Evolutionary conservation across 2,113 vertebrate species (phyloP).

Genomic region (Aplodontia rufa): DNA sequence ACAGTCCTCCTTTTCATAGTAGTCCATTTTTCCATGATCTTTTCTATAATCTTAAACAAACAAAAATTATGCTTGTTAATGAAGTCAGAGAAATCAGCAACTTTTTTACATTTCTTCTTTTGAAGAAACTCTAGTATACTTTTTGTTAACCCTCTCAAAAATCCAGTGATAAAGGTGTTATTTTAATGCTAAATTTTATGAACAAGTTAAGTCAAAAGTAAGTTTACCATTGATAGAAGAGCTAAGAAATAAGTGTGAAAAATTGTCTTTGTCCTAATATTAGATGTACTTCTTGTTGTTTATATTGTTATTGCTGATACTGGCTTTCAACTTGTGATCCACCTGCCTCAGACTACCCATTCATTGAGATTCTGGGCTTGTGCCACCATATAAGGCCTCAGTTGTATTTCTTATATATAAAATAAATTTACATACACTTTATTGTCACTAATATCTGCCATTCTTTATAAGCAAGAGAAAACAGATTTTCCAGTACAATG

Average conservation of each 20-base stretch:
- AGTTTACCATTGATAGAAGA: neutral
- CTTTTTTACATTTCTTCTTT: neutral
- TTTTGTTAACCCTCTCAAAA: neutral
- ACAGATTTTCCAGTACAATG: neutral
- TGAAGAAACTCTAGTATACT: neutral
- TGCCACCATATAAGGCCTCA: too few relatives aligned
- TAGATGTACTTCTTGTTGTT: neutral
- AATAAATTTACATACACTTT: neutral
- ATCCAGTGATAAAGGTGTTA: neutral
- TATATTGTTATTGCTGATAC: neutral
- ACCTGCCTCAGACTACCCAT: too few relatives aligned
- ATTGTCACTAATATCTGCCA: neutral
- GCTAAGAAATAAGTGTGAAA: neutral
- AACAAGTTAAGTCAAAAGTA: neutral
- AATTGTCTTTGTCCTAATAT: neutral
- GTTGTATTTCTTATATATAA: neutral
- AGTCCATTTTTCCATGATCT: neutral
- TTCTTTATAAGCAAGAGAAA: neutral
- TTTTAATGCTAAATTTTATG: neutral
- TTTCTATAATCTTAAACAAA: neutral
- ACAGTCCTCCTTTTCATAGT: neutral
- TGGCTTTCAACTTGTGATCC: too few relatives aligned
- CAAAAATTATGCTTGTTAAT: neutral
- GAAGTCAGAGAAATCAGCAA: neutral
- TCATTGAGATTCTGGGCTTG: too few relatives aligned